Conservation (phyloP, 2,888 invertebrate genomes). For the Anorthoa munda region DNA sequence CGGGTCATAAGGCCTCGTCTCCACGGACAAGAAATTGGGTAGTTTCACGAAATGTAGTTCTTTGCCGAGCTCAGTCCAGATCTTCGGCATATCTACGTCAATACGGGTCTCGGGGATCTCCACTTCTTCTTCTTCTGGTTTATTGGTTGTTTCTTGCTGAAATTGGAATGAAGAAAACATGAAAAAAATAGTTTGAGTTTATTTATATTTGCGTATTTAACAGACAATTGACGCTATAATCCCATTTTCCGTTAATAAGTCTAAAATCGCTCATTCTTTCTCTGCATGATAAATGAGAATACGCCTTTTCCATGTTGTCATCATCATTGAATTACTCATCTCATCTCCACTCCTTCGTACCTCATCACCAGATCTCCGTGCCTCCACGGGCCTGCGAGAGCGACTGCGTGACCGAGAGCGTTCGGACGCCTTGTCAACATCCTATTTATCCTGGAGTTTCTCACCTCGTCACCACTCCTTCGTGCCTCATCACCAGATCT, state of each 20-base stretch:
- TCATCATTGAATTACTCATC: constrained; percentile 68
- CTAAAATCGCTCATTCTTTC: too few relatives aligned
- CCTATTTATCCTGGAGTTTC: too few relatives aligned
- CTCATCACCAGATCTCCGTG: constrained; percentile 88
- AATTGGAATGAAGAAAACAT: background rate
- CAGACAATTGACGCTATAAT: too few relatives aligned
- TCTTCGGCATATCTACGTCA: constrained; percentile 99
- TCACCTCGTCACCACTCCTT: constrained; percentile 85
- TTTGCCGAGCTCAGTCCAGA: constrained; percentile 97
- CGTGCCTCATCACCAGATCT: constrained; percentile 88
- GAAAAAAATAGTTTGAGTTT: too few relatives aligned
- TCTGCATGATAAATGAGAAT: too few relatives aligned
- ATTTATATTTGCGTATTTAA: too few relatives aligned
- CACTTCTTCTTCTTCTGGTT: constrained; percentile 93
- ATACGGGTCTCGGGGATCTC: constrained; percentile 98
- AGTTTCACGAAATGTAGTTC: constrained; percentile 99
- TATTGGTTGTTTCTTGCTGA: constrained; percentile 86
- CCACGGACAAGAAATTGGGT: constrained; percentile 99
- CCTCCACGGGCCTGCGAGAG: constrained; percentile 75
- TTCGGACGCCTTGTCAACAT: too few relatives aligned
- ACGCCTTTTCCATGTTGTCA: too few relatives aligned
- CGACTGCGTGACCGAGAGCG: constrained; percentile 53
- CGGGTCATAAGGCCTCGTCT: constrained; percentile 98
- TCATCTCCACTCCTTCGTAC: constrained; percentile 85
- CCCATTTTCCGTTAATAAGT: too few relatives aligned